Evolutionary conservation across 2,888 invertebrate species (phyloP), one percentile per base, ranked within the genome.

Genomic region (Dexiosoma caninum): DNA sequence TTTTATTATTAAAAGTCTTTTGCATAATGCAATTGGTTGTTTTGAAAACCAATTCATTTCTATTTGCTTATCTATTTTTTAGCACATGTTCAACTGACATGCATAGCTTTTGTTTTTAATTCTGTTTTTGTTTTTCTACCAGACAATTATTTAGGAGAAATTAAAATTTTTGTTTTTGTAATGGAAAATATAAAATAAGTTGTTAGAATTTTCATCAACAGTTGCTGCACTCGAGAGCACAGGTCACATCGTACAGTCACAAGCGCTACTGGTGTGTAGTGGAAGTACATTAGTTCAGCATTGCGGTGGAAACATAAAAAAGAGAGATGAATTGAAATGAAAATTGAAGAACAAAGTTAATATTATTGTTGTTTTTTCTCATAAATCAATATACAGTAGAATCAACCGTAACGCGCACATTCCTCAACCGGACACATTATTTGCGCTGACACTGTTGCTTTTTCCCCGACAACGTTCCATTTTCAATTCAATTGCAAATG

Each of bases 141-240:
- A 32, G 55, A 64, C 70, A 71, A 60, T 71, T 71, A 42, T 10
- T 42, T 49, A 12, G 19, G 37, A 46, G 12, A 14, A 21, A 10
- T 12, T 32, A 10, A n/a, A n/a, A n/a, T n/a, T n/a, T n/a, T 30
- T 55, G 37, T 55, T 8, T 27, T 53, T 27, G 23, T 62, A 72
- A 35, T 62, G 51, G 53, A 44, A 44, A 32, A 53, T 57, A 14
- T 46, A 12, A 35, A 19, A 37, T 16, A 19, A 37, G 19, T 55
- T 55, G 19, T 19, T 14, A 12, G 21, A 55, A 12, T 14, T 5
- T 37, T 10, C 10, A 12, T 49, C 19, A 12, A 12, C 8, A 2
- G 7, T 5, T 27, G 16, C 27, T n/a, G n/a, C n/a, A 42, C 27
- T 14, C 1, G 12, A 9, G 14, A 46, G 12, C 1, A 42, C 14